phyloP scores from a whole-genome alignment of 2,113 vertebrate species.

The Megaleporinus macrocephalus region DNA sequence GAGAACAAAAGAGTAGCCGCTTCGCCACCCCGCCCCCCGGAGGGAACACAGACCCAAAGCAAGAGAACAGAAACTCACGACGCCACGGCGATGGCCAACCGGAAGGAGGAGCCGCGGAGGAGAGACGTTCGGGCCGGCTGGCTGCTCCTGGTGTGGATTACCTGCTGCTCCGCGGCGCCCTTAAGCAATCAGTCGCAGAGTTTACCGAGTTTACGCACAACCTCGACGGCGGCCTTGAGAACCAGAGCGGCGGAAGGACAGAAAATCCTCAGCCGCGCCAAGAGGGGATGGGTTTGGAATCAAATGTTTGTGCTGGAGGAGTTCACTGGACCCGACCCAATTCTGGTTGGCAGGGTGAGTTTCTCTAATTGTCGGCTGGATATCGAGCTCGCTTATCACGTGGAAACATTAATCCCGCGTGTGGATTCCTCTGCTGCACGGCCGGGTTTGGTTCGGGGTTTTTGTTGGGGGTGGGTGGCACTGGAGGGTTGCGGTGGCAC shows the following conservation, averaged over 20 bases:
- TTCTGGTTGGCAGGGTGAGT: conserved; percentile 99
- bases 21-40: conserved; percentile 75
- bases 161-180: conserved; percentile 83
- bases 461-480: no score
- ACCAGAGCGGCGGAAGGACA: conserved; percentile 85
- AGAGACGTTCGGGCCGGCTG: conserved; percentile 88
- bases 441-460: no score
- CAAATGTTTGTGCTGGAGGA: conserved; percentile 99
- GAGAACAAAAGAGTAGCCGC: conserved; percentile 88
- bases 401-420: conserved; percentile 79
- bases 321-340: conserved; percentile 99
- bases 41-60: conserved; percentile 32
- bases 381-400: conserved; percentile 81
- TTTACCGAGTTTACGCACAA: conserved; percentile 77
- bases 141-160: conserved; percentile 96
- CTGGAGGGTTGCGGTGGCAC: not conserved
- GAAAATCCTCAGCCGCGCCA: conserved; percentile 92
- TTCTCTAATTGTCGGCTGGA: conserved; percentile 77
- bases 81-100: conserved; percentile 83
- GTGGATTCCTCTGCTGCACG: conserved; percentile 71
- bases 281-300: conserved; percentile 99
- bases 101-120: conserved; percentile 85
- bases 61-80: conserved; percentile 42
- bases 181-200: conserved; percentile 80
- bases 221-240: conserved; percentile 76